These are phyloP conservation scores for Darevskia mixta DNA, from an alignment of 2,797 vertebrate species.

Conservation along the genomic window DNA sequence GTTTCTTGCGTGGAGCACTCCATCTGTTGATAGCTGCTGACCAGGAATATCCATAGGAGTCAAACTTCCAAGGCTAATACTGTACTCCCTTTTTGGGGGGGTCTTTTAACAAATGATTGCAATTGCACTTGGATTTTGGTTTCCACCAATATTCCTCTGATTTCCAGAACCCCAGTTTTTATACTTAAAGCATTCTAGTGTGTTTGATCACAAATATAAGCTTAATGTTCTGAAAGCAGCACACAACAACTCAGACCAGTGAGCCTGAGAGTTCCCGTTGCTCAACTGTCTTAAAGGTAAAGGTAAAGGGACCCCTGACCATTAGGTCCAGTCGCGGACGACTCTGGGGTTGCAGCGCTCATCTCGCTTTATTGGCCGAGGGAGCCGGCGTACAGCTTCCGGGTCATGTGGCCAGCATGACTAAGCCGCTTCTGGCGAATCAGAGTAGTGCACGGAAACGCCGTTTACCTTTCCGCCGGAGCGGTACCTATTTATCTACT, in stretches of 20 bases:
- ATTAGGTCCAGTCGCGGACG: too few relatives aligned
- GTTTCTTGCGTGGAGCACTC: background rate
- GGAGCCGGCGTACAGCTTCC: too few relatives aligned
- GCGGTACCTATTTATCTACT: too few relatives aligned
- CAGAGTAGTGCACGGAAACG: too few relatives aligned
- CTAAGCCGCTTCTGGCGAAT: too few relatives aligned
- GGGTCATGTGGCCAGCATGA: too few relatives aligned
- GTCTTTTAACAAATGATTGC: background rate
- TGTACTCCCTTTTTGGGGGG: background rate
- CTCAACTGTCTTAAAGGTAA: background rate
- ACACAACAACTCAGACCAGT: background rate
- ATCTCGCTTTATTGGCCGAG: too few relatives aligned
- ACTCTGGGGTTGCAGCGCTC: too few relatives aligned
- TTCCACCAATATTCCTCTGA: background rate
- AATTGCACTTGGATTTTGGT: background rate
- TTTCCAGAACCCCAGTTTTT: background rate
- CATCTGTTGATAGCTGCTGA: background rate
- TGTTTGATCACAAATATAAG: background rate
- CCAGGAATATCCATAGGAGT: background rate
- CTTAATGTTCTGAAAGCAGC: background rate
- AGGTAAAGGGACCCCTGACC: too few relatives aligned
- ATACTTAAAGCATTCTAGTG: background rate
- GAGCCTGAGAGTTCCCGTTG: background rate
- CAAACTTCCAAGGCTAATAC: background rate
- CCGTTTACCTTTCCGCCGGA: too few relatives aligned